Conservation (phyloP, 2,888 invertebrate genomes). For the Himalopsyche tibetana region DNA sequence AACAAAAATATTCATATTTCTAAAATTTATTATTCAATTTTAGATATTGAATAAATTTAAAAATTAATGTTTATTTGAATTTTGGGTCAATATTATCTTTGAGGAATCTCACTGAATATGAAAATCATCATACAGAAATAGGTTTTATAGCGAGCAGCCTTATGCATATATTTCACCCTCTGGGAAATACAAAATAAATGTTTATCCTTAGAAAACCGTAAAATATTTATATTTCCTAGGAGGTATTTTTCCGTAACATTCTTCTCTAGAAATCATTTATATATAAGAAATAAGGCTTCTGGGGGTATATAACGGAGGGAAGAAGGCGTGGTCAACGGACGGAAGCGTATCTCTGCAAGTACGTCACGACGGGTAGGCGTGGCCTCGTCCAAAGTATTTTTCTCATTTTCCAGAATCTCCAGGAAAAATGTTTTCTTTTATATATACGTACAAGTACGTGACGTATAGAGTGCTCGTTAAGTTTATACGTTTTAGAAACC, state of each 20-base stretch:
- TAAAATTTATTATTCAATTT: constrained; percentile 8
- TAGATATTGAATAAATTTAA: background rate
- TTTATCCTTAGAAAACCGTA: constrained; percentile 31
- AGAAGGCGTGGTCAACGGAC: constrained; percentile 60
- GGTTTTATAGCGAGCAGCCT: constrained; percentile 9
- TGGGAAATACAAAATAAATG: constrained; percentile 25
- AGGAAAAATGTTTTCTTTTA: constrained; percentile 53
- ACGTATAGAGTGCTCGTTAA: constrained; percentile 45
- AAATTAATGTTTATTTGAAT: background rate
- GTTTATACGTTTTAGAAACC: constrained; percentile 46
- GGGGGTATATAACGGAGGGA: constrained; percentile 51
- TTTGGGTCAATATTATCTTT: constrained; percentile 16
- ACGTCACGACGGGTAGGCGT: constrained; percentile 51
- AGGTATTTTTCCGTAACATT: constrained; percentile 2
- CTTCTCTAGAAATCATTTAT: constrained; percentile 20
- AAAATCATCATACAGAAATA: constrained; percentile 21
- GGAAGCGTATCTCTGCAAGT: constrained; percentile 56
- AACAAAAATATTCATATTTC: background rate
- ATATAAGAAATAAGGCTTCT: constrained; percentile 25
- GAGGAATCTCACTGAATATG: constrained; percentile 13
- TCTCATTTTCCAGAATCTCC: constrained; percentile 56
- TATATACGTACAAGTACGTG: constrained; percentile 46
- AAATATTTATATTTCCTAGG: constrained; percentile 13
- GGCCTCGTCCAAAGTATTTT: constrained; percentile 55
- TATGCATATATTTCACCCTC: constrained; percentile 19